Conservation (phyloP, 2,797 vertebrate species). For the Manis javanica region DNA sequence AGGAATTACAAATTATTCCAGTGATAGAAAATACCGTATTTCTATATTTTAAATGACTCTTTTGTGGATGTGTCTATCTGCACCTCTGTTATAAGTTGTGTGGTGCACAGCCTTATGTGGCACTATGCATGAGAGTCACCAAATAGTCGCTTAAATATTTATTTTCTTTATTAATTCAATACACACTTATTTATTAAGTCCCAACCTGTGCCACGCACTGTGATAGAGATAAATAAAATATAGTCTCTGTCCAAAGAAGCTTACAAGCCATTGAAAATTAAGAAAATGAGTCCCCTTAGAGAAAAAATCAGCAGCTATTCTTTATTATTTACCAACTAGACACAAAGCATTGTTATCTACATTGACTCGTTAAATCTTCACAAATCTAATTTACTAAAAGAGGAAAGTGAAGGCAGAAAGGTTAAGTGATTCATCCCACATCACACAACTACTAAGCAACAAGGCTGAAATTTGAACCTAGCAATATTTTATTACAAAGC, state of each 20-base stretch:
- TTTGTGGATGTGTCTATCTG: not conserved
- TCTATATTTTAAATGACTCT: not conserved
- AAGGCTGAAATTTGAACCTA: conserved; percentile 13
- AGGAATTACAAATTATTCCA: not conserved
- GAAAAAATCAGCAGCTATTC: not conserved
- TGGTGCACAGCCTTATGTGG: not conserved
- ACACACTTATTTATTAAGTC: conserved; percentile 35
- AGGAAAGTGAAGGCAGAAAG: not conserved
- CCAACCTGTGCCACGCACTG: not conserved
- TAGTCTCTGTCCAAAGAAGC: not conserved
- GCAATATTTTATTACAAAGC: conserved; percentile 22
- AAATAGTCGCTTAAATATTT: conserved; percentile 46
- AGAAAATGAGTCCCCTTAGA: not conserved
- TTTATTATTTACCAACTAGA: conserved; percentile 45
- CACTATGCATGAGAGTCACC: not conserved
- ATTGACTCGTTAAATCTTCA: not conserved
- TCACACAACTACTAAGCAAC: not conserved
- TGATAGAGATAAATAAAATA: conserved; percentile 53
- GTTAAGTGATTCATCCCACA: not conserved
- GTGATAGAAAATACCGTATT: conserved; percentile 1
- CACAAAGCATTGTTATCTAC: not conserved
- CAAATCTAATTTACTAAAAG: not conserved
- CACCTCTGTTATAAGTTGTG: not conserved
- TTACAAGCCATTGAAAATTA: not conserved
- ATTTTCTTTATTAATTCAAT: conserved; percentile 50